Evolutionary conservation across 1,140 invertebrate genomes (phyloP), one percentile per base, ranked within the genome.

Genomic region (Ditylenchus dipsaci): DNA sequence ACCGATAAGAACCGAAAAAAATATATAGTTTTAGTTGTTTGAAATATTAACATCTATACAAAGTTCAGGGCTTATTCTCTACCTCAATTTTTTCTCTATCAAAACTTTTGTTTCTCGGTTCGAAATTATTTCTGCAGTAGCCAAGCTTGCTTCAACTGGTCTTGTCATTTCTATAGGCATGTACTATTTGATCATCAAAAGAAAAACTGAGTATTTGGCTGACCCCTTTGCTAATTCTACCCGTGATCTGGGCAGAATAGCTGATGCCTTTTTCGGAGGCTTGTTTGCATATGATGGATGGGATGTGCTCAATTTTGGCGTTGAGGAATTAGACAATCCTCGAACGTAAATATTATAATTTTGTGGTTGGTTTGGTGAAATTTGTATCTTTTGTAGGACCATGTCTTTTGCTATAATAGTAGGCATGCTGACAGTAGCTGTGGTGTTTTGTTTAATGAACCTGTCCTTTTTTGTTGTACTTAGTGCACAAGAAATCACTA

Each of bases 81-180:
- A 67, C 47, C 69, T 78, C 17, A 79, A 79, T 56, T 78, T 79
- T 23, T 79, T 81, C 65, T 79, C 78, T 19, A 43, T 79, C 26
- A 65, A 67, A 58, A 69, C 57, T 56, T 49, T 78, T 42, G 78
- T 57, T 33, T 67, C 70, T n/a, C 61, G 72, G 17, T 79, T 79
- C 42, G 78, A 79, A 74, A 59, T 80, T 23, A 38, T 74, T 5
- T 76, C 76, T 11, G 68, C 76, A 7, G 62, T 72, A 9, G 65
- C 74, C 3, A 79, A 79, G 68, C 27, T 81, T 1, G 43, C 78
- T 0, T 63, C 76, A 1, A 61, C 76, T 1, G 63, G 43, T n/a
- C n/a, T 78, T 1, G 74, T 79, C 17, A 75, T 79, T 47, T 33
- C 70, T 53, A 80, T 69, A 15, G 78, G 78, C 9, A 33, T 76